phyloP scores from a whole-genome alignment of 2,113 vertebrate genomes.

The Platysteira castanea region DNA sequence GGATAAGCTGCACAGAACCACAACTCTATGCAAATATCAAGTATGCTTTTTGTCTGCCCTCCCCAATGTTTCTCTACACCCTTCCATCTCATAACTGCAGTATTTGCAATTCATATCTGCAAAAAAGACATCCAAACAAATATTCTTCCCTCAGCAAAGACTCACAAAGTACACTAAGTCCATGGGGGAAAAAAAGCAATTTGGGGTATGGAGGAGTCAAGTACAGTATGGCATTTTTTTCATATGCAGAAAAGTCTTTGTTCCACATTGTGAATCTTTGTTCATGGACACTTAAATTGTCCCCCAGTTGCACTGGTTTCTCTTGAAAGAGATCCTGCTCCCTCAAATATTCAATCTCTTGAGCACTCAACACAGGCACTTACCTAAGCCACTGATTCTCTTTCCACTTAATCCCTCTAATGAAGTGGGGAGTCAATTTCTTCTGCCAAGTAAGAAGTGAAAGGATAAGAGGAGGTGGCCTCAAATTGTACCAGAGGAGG shows the following conservation, averaged over 20 bases:
- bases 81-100: neutral
- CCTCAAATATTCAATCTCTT: neutral
- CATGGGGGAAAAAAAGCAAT: neutral
- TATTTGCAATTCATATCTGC: neutral
- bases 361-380: neutral
- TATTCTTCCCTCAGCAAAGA: neutral
- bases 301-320: neutral
- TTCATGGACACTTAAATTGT: neutral
- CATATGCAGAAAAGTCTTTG: neutral
- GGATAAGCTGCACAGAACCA: neutral
- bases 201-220: neutral
- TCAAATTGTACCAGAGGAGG: neutral
- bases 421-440: neutral
- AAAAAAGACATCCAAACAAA: neutral
- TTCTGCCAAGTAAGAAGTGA: neutral
- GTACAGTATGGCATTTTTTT: neutral
- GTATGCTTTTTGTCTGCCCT: neutral
- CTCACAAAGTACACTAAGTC: neutral
- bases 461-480: neutral
- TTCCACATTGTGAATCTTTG: neutral
- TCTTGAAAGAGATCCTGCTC: neutral
- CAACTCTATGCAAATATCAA: neutral
- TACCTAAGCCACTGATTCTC: neutral
- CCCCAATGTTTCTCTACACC: neutral
- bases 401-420: neutral